Percentiles rank a stretch among this genome's conserved stretches.
Conservation (phyloP, 2,797 vertebrate species). For the Hypotaenidia philippensis region DNA sequence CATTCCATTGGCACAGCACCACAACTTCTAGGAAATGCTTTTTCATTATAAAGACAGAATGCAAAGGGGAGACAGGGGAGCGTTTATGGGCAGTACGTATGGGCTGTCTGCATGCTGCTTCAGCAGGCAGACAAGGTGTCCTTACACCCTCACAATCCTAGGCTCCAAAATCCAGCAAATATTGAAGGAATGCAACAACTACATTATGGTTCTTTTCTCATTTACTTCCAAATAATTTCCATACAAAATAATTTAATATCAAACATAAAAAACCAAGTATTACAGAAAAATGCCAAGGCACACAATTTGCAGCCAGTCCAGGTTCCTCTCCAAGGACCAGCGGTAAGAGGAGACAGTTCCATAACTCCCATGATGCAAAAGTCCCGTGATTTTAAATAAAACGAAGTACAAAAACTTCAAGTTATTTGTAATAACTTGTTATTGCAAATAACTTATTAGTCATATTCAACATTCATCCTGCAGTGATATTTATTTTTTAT, state of each 20-base stretch:
- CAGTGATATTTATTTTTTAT: not conserved
- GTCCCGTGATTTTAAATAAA: not conserved
- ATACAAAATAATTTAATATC: not conserved
- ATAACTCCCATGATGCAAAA: not conserved
- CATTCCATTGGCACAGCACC: not conserved
- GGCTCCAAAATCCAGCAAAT: not conserved
- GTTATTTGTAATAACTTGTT: not conserved
- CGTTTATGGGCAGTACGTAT: not conserved
- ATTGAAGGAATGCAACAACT: not conserved
- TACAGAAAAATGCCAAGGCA: rapidly evolving
- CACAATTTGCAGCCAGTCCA: not conserved
- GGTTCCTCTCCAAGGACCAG: not conserved
- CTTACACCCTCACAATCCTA: not conserved
- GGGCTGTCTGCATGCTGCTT: conserved; percentile 24
- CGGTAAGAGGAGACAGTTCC: not conserved
- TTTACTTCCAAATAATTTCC: not conserved
- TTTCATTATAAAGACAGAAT: conserved; percentile 56
- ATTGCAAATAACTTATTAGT: not conserved
- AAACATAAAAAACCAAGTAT: not conserved
- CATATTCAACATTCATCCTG: not conserved
- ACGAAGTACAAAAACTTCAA: not conserved
- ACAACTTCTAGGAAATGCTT: conserved; percentile 41
- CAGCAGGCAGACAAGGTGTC: conserved; percentile 39
- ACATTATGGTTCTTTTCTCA: not conserved
- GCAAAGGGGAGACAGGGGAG: not conserved